These are phyloP conservation scores for Hypanus sabinus DNA, from an alignment of 2,113 vertebrate species.

Conservation along the genomic window DNA sequence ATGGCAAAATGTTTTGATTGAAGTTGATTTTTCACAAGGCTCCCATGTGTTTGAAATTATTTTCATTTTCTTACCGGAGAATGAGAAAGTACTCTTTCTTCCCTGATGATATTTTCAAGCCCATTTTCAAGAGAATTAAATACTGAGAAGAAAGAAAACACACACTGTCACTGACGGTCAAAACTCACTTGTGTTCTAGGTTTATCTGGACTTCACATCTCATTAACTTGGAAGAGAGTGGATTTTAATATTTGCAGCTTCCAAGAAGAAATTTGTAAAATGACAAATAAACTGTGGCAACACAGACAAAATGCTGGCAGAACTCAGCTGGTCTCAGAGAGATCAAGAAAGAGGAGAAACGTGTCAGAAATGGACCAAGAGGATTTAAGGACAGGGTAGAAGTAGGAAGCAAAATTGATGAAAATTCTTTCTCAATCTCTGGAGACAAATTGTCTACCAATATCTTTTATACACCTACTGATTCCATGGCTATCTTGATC, in stretches of 20 bases:
- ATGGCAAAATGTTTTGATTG: not conserved
- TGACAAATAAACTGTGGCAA: not conserved
- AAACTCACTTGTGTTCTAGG: not conserved
- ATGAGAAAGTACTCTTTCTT: slow-evolving; percentile 60
- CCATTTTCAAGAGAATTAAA: slow-evolving; percentile 84
- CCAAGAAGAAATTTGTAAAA: not conserved
- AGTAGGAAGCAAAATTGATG: too few species aligned
- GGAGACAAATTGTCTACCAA: too few species aligned
- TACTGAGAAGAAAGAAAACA: slow-evolving; percentile 63
- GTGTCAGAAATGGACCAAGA: too few species aligned
- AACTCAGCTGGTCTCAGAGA: too few species aligned
- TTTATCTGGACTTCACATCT: not conserved
- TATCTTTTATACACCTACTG: too few species aligned
- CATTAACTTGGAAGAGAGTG: not conserved
- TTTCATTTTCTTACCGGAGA: slow-evolving; percentile 55
- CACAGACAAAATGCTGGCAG: too few species aligned
- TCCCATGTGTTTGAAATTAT: not conserved
- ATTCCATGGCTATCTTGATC: too few species aligned
- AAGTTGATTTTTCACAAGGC: not conserved
- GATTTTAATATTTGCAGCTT: not conserved
- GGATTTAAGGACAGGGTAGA: too few species aligned
- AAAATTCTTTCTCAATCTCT: too few species aligned
- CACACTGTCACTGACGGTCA: slow-evolving; percentile 5
- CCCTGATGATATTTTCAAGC: slow-evolving; percentile 62
- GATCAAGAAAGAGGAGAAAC: too few species aligned